Evolutionary conservation across 2,888 invertebrate genomes (phyloP).

Genomic region (Rhyacophila evoluta): DNA sequence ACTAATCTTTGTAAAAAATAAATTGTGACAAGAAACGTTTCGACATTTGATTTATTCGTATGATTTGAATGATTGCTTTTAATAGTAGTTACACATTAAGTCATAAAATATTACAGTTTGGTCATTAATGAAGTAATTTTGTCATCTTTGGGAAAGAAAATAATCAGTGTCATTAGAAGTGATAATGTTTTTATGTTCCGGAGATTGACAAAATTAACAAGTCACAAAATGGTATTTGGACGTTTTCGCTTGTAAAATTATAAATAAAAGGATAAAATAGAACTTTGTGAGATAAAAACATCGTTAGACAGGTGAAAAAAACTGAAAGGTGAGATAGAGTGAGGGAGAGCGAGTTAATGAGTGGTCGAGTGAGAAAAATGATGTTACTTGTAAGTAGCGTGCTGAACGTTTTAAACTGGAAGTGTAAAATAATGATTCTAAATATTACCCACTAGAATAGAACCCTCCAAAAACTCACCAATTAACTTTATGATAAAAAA

Average conservation of each 20-base stretch:
- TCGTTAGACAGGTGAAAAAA: slow-evolving; percentile 16
- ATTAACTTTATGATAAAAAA: too few species aligned
- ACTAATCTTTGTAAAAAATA: too few species aligned
- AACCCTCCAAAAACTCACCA: too few species aligned
- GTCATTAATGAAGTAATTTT: too few species aligned
- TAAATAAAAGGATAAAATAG: neutral
- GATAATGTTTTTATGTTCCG: neutral
- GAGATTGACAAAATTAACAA: neutral
- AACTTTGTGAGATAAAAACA: neutral
- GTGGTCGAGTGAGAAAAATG: slow-evolving; percentile 8
- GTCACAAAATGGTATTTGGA: neutral
- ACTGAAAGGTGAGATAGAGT: slow-evolving; percentile 30
- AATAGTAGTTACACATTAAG: too few species aligned
- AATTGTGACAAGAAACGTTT: too few species aligned
- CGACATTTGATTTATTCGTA: too few species aligned
- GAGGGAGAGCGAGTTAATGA: neutral
- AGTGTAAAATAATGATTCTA: too few species aligned
- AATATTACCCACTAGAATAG: too few species aligned
- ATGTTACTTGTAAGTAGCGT: neutral
- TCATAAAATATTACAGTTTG: too few species aligned
- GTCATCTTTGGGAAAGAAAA: neutral
- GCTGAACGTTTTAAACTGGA: neutral
- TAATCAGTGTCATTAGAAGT: neutral
- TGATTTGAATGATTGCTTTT: too few species aligned
- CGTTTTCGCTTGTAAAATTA: neutral